Percentiles rank a stretch among this genome's conserved stretches.
Conservation (phyloP, 1,140 invertebrate species). For the Zaprionus lachaisei region DNA sequence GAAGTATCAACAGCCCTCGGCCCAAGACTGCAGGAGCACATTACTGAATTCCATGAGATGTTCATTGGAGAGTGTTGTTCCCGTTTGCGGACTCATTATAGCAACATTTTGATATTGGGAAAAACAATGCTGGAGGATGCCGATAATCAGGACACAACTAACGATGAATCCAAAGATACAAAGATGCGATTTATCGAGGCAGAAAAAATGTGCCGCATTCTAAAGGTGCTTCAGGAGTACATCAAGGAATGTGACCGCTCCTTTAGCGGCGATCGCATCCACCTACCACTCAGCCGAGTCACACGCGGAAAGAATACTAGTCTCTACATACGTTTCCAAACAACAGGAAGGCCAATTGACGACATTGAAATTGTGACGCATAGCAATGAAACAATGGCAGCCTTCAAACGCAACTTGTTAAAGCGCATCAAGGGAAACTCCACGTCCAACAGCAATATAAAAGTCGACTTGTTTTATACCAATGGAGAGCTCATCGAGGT, state of each 20-base stretch:
- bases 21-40: constrained; percentile 89
- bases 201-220: constrained; percentile 96
- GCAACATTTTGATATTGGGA: constrained; percentile 86
- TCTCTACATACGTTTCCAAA: constrained; percentile 95
- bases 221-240: constrained; percentile 98
- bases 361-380: constrained; percentile 97
- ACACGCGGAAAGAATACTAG: constrained; percentile 95
- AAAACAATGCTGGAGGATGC: constrained; percentile 81
- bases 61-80: constrained; percentile 96
- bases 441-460: constrained; percentile 89
- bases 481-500: constrained; percentile 95
- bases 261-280: constrained; percentile 94
- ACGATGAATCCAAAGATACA: constrained; percentile 75
- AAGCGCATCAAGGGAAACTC: constrained; percentile 89
- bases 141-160: constrained; percentile 65
- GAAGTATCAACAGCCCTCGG: constrained; percentile 98
- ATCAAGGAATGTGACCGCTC: constrained; percentile 97
- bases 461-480: constrained; percentile 93
- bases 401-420: constrained; percentile 88
- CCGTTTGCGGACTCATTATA: constrained; percentile 93
- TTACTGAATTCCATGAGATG: constrained; percentile 93
- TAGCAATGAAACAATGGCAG: constrained; percentile 92
- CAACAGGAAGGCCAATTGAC: constrained; percentile 94
- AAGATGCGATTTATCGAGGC: constrained; percentile 88
- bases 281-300: constrained; percentile 88